phyloP scores from a whole-genome alignment of 2,888 invertebrate species.

The Aethes cnicana region DNA sequence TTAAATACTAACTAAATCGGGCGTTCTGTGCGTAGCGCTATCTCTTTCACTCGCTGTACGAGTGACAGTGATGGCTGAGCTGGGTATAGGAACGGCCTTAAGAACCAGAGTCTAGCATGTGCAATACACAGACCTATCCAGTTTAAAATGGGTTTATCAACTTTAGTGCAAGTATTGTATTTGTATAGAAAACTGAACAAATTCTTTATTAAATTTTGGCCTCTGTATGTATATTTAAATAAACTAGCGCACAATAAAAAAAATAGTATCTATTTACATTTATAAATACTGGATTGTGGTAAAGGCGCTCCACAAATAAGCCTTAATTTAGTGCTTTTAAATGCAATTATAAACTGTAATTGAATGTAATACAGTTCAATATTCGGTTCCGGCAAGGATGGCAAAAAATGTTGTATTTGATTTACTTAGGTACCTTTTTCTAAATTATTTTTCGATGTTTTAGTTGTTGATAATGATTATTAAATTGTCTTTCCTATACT shows the following conservation, averaged over 20 bases:
- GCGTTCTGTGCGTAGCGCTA: too few species aligned
- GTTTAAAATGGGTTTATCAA: too few species aligned
- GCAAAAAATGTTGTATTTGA: background rate
- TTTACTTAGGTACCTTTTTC: background rate
- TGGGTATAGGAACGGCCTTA: too few species aligned
- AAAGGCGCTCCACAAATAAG: conserved; percentile 2
- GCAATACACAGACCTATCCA: too few species aligned
- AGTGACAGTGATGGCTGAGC: too few species aligned
- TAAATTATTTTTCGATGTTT: background rate
- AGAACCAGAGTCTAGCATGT: too few species aligned
- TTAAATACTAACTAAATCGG: too few species aligned
- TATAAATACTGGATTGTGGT: background rate
- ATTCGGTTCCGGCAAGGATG: background rate
- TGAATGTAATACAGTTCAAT: background rate
- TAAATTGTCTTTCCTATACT: too few species aligned
- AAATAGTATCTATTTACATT: background rate
- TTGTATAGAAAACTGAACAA: too few species aligned
- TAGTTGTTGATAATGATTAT: too few species aligned
- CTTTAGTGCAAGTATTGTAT: too few species aligned
- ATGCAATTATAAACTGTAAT: conserved; percentile 8
- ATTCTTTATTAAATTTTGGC: background rate
- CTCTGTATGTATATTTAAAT: background rate
- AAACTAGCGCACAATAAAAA: conserved; percentile 11
- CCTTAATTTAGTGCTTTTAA: conserved; percentile 17
- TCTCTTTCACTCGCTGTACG: too few species aligned